Percentiles rank a stretch among this genome's conserved stretches.
Conservation (phyloP, 2,888 invertebrate genomes). For the Dione juno region DNA sequence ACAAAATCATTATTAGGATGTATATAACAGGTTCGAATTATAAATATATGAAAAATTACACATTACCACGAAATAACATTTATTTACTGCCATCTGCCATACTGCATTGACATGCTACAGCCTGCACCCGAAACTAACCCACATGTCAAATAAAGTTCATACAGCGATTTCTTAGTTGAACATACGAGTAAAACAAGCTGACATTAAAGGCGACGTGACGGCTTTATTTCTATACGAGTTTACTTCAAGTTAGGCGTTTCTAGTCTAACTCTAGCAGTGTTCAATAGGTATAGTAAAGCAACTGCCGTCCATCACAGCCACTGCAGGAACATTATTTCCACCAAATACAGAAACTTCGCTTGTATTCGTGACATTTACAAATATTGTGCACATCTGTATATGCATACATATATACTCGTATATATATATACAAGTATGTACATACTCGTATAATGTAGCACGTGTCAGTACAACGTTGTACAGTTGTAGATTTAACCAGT, state of each 20-base stretch:
- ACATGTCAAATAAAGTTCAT: slow-evolving; percentile 22
- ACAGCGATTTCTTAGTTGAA: slow-evolving; percentile 22
- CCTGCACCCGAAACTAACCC: neutral
- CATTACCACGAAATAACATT: too few species aligned
- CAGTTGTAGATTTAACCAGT: slow-evolving; percentile 21
- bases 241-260: slow-evolving; percentile 14
- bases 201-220: slow-evolving; percentile 21
- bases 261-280: neutral
- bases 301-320: slow-evolving; percentile 14
- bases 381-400: slow-evolving; percentile 6
- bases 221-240: slow-evolving; percentile 29
- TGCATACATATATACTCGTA: neutral
- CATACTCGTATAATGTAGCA: neutral
- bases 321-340: slow-evolving; percentile 14
- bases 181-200: neutral
- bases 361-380: slow-evolving; percentile 14
- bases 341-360: slow-evolving; percentile 15
- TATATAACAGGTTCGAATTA: neutral
- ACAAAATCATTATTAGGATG: neutral
- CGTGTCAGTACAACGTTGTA: slow-evolving; percentile 7
- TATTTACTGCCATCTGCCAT: too few species aligned
- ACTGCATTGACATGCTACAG: neutral
- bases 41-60: too few species aligned
- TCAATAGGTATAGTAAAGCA: slow-evolving; percentile 8
- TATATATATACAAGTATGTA: neutral